Evolutionary conservation across 2,797 vertebrate genomes (phyloP), one percentile per base, ranked within the genome.

Genomic region (Eremophila alpestris): DNA sequence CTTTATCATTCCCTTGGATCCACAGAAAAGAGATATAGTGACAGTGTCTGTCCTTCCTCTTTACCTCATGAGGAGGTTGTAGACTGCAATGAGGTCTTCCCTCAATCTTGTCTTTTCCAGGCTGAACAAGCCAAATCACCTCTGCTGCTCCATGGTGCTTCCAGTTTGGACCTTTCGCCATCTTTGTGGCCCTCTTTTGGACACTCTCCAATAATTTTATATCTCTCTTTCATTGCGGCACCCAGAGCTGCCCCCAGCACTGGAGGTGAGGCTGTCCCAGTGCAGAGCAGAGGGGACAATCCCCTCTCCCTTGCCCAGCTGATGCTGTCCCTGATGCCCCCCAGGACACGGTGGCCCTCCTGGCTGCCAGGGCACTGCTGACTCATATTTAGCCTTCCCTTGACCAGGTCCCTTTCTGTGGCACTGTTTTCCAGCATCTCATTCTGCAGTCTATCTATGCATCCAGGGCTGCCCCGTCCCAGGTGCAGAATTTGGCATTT

Each of bases 211-310:
- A 0, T 20, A 52, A 11, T 15, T 67, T 67, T 46, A 4, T 30
- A 3, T 24, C 15, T 46, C 13, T 52, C 7, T 40, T 16, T 10
- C 2, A 3, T 0, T 26, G 17, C 27, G 30, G 32, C 14, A 13
- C 29, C 46, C 29, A 30, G 5, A 29, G 1, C 5, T 59, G n/a
- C 8, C 10, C 30, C 13, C 17, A 27, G 40, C 24, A 13, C n/a
- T 40, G 0, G 1, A 34, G 60, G 30, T 41, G 51, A 65, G n/a
- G n/a, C 24, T 0, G 3, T 14, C n/a, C 7, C 34, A 55, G 40
- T 1, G 5, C 43, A 58, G 23, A 26, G 45, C 59, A 73, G 7
- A 24, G 59, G 0, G 52, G 14, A 46, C 59, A 87, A 4, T 59
- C 14, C n/a, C 24, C 38, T 38, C 10, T 74, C 24, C 24, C 24